Percentiles rank a stretch among this genome's conserved stretches.
Evolutionary conservation across 2,113 vertebrate genomes (phyloP).

Genomic region (Cisticola juncidis): DNA sequence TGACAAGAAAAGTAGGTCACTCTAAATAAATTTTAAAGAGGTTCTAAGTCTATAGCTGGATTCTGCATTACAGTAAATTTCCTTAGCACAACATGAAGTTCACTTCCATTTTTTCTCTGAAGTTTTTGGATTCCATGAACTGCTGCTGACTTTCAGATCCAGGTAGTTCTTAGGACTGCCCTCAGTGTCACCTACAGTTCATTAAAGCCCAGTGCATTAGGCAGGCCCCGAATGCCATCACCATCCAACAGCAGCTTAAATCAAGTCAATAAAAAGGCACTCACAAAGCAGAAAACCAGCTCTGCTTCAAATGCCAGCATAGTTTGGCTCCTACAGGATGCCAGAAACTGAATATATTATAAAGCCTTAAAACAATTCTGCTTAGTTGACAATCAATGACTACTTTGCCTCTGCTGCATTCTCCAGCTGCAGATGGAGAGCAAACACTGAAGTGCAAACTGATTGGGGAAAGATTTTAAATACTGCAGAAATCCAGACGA

Average conservation of each 20-base stretch:
- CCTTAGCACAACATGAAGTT: not conserved
- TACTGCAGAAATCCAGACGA: not conserved
- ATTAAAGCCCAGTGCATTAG: not conserved
- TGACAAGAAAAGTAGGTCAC: constrained; percentile 28
- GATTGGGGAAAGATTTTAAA: not conserved
- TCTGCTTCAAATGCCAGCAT: not conserved
- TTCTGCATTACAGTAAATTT: not conserved
- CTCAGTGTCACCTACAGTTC: not conserved
- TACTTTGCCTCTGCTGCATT: not conserved
- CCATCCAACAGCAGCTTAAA: not conserved
- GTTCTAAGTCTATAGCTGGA: not conserved
- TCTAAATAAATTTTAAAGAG: not conserved
- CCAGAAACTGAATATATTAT: not conserved
- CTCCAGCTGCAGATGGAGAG: not conserved
- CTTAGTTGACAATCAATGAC: not conserved
- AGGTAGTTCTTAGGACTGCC: not conserved
- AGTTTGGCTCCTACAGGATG: not conserved
- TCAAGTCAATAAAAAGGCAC: not conserved
- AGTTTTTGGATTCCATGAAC: not conserved
- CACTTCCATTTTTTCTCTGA: not conserved
- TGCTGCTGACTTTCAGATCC: not conserved
- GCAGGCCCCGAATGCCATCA: not conserved
- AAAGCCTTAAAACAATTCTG: not conserved
- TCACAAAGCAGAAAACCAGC: not conserved
- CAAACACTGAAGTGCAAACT: not conserved